Percentiles rank a stretch among this genome's conserved stretches.
phyloP scores from a whole-genome alignment of 1,140 invertebrate genomes.

The Drosophila tropicalis region DNA sequence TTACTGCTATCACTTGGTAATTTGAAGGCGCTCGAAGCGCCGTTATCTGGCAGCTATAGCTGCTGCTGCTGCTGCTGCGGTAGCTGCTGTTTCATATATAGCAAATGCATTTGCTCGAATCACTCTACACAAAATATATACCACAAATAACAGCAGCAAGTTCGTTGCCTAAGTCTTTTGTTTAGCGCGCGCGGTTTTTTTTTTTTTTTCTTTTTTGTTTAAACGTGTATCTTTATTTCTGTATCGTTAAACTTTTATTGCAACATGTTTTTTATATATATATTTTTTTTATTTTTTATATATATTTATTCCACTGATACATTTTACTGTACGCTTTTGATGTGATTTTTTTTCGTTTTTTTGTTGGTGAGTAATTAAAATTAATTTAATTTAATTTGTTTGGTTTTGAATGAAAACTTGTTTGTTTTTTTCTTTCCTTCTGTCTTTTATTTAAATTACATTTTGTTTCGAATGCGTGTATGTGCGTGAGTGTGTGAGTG shows the following conservation, averaged over 20 bases:
- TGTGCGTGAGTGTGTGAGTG: conserved; percentile 22
- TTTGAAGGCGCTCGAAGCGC: conserved; percentile 61
- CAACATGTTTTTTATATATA: conserved; percentile 66
- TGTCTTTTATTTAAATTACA: conserved; percentile 72
- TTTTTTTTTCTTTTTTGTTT: conserved; percentile 26
- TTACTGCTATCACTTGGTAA: conserved; percentile 63
- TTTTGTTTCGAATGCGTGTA: conserved; percentile 16
- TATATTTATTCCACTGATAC: conserved; percentile 79
- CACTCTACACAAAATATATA: conserved; percentile 43
- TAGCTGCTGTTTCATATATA: conserved; percentile 9
- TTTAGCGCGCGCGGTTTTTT: conserved; percentile 43
- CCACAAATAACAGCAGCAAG: conserved; percentile 61
- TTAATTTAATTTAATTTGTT: conserved; percentile 77
- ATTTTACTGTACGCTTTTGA: conserved; percentile 77
- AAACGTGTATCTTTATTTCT: conserved; percentile 61
- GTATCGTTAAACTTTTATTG: conserved; percentile 72
- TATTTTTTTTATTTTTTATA: conserved; percentile 30
- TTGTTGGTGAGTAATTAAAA: conserved; percentile 71
- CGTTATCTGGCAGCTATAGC: conserved; percentile 63
- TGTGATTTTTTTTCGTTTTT: conserved; percentile 72
- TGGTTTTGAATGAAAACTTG: conserved; percentile 52
- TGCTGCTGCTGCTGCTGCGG: background rate
- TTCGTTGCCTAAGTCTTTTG: conserved; percentile 81
- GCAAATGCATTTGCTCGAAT: conserved; percentile 17
- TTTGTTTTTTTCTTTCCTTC: conserved; percentile 50